phyloP scores from a whole-genome alignment of 2,797 vertebrate genomes.

The Typhlichthys subterraneus region DNA sequence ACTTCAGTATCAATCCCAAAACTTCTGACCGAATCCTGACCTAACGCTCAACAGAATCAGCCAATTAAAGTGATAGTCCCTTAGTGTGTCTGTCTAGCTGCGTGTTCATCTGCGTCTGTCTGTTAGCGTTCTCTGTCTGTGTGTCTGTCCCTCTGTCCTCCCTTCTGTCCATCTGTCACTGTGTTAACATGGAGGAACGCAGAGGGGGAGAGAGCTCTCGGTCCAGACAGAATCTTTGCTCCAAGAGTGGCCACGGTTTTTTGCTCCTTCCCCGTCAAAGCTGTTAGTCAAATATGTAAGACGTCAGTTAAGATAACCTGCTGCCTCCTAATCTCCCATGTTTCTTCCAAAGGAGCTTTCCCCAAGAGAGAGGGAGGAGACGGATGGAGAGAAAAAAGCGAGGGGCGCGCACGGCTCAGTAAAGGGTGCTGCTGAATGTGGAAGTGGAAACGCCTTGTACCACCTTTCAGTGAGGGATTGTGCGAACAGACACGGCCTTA shows the following conservation, averaged over 20 bases:
- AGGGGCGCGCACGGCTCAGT: neutral
- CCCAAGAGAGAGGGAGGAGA: conserved; percentile 28
- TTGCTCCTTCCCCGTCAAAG: conserved; percentile 31
- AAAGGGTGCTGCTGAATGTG: conserved; percentile 32
- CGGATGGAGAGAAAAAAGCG: neutral
- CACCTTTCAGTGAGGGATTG: conserved; percentile 70
- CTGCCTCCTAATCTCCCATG: conserved; percentile 20
- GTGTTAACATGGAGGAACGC: conserved; percentile 36
- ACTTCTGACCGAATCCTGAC: conserved; percentile 14
- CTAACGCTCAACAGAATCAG: conserved; percentile 50
- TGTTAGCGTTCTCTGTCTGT: conserved; percentile 39
- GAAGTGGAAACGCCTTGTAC: conserved; percentile 60
- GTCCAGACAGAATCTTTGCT: neutral
- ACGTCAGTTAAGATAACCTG: conserved; percentile 26
- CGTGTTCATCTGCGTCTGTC: conserved; percentile 69
- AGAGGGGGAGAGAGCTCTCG: conserved; percentile 21
- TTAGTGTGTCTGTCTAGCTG: conserved; percentile 54
- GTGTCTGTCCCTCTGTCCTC: conserved; percentile 57
- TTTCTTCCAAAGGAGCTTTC: conserved; percentile 30
- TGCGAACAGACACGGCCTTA: conserved; percentile 76
- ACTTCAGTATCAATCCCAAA: no score
- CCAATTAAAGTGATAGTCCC: conserved; percentile 55
- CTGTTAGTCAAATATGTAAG: conserved; percentile 29
- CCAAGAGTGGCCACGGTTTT: conserved; percentile 11
- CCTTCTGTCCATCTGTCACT: neutral